Evolutionary conservation across 1,140 invertebrate genomes (phyloP).

Genomic region (Drosophila ambigua): DNA sequence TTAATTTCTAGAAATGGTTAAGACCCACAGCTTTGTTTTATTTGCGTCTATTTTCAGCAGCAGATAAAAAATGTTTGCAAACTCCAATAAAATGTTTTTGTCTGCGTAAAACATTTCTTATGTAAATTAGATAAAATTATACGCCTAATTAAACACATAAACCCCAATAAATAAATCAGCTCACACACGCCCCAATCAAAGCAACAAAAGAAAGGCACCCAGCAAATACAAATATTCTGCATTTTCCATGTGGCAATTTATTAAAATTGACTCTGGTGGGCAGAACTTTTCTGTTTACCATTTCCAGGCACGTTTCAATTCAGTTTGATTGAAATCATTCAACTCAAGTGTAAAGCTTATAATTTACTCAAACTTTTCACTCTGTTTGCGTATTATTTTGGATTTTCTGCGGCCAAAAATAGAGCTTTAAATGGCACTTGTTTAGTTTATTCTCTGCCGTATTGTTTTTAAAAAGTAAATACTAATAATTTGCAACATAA

Average conservation of each 20-base stretch:
- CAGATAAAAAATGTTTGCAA: neutral
- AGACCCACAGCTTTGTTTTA: no score
- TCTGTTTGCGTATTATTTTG: neutral
- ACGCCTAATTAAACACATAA: constrained; percentile 23
- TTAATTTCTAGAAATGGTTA: constrained; percentile 12
- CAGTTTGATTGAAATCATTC: constrained; percentile 38
- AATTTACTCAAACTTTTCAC: constrained; percentile 37
- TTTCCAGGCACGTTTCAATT: constrained; percentile 54
- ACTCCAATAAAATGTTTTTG: neutral
- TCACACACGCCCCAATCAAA: constrained; percentile 8
- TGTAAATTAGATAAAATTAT: constrained; percentile 20
- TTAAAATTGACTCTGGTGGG: constrained; percentile 23
- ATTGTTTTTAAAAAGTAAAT: no score
- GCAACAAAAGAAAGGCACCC: neutral
- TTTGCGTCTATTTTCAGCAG: no score
- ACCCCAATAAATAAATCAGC: constrained; percentile 15
- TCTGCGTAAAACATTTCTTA: neutral
- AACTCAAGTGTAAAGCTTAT: constrained; percentile 22
- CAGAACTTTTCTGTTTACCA: constrained; percentile 1
- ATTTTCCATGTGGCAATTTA: constrained; percentile 14
- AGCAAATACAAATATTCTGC: neutral
- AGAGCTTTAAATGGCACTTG: neutral
- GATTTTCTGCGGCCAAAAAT: no score
- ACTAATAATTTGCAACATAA: constrained; percentile 9
- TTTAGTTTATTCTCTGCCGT: neutral